Conservation (phyloP, 2,888 invertebrate genomes). For the Polyploca ridens region DNA sequence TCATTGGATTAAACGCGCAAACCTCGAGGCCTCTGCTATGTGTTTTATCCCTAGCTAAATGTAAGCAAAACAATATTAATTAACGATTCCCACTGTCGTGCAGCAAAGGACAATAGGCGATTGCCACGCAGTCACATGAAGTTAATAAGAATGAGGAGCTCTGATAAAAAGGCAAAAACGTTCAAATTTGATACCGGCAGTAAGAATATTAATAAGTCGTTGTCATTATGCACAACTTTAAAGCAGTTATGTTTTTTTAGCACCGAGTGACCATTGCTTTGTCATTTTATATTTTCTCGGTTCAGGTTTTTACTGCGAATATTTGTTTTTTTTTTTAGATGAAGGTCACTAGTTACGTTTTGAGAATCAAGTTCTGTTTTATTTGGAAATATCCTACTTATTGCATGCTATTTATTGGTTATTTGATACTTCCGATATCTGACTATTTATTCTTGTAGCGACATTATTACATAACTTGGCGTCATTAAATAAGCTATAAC, state of each 20-base stretch:
- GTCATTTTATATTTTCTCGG: slow-evolving; percentile 42
- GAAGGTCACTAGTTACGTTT: background rate
- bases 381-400: background rate
- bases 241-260: slow-evolving; percentile 49
- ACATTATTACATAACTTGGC: no score
- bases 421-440: background rate
- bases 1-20: background rate
- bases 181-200: slow-evolving; percentile 87
- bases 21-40: background rate
- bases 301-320: slow-evolving; percentile 30
- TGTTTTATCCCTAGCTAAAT: background rate
- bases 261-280: slow-evolving; percentile 63
- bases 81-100: slow-evolving; percentile 58
- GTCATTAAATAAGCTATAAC: no score
- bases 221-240: slow-evolving; percentile 35
- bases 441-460: background rate
- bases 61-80: slow-evolving; percentile 33
- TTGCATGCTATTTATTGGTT: background rate
- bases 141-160: slow-evolving; percentile 86
- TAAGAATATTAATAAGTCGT: slow-evolving; percentile 61
- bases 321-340: slow-evolving; percentile 3
- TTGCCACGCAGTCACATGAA: slow-evolving; percentile 85
- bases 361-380: background rate
- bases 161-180: slow-evolving; percentile 83
- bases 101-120: slow-evolving; percentile 76